Base-by-base conservation (phyloP, 2,797 vertebrate species). In the Podarcis lilfordi region DNA sequence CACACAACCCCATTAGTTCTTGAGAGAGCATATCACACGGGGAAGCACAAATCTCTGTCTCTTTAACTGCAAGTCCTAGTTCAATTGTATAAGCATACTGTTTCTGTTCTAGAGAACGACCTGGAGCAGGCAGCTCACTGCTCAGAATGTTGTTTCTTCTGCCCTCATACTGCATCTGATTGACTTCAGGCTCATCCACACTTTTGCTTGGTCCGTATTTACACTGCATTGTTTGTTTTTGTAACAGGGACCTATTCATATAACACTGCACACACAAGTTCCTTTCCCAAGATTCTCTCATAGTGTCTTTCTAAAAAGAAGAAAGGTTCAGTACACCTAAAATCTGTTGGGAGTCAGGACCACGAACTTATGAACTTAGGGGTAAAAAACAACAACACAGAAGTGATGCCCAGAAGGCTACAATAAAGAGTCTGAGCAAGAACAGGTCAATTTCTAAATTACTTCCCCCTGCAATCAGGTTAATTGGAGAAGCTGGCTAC, bases 371-470 rank as follows among this genome's bases (percentile, higher is more conserved):
- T 82, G 79, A 76, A 89, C 71, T 81, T 74, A 64, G 8, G 25
- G 50, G 74, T 25, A 11, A 25, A 82, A 78, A 64, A 43, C 32
- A 72, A 79, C 61, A 88, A 86, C 92, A 91, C 82, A 88, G 86
- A 93, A 96, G 93, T 79, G 89, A 88, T 90, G 94, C 90, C 64
- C 76, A 91, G 86, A 91, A 96, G 92, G 93, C 92, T 86, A 89
- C 95, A 93, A 92, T 91, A 95, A 93, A 89, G 94, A 93, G 91
- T 95, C 74, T 77, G 89, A 95, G 84, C 37, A 80, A 93, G 88
- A 37, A 91, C 93, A 89, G 92, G 90, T 92, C 29, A 72, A 93
- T 95, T 94, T 96, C 84, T 90, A 92, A 95, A 94, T 95, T 92
- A 91, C 93, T 85, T 95, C 89, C 86, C 32, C 79, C 59, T 89